Conservation (phyloP, 2,888 invertebrate genomes). For the Eupeodes latifasciatus region DNA sequence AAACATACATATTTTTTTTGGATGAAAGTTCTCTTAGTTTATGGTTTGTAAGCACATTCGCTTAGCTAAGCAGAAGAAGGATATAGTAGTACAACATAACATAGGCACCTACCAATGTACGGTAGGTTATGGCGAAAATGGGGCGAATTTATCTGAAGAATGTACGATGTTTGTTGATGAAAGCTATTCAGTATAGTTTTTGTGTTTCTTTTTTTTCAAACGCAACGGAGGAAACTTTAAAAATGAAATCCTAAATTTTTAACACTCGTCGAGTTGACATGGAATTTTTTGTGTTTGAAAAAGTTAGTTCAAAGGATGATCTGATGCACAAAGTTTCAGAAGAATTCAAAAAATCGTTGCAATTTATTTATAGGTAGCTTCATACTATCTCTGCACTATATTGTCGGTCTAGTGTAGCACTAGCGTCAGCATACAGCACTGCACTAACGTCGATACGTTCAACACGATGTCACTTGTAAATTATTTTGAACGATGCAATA, state of each 20-base stretch:
- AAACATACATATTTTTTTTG: background rate
- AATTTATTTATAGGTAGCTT: background rate
- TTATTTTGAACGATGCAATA: constrained; percentile 65
- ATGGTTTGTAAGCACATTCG: background rate
- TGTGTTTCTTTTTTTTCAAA: too few species aligned
- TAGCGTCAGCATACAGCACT: background rate
- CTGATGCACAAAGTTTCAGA: background rate
- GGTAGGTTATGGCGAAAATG: constrained; percentile 1
- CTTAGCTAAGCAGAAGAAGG: constrained; percentile 14
- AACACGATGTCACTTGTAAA: constrained; percentile 64
- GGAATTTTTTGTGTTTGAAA: background rate
- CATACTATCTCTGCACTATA: background rate
- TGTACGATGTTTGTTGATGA: background rate
- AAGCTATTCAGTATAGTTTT: constrained; percentile 15
- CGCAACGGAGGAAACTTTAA: too few species aligned
- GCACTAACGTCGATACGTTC: constrained; percentile 16
- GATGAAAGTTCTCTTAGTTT: background rate
- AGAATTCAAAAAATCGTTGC: background rate
- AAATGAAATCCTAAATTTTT: background rate
- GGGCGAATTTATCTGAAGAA: background rate
- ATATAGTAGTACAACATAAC: background rate
- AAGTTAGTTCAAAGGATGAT: constrained; percentile 2
- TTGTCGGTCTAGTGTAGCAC: background rate
- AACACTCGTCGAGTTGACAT: background rate
- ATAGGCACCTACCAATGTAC: too few species aligned